phyloP scores from a whole-genome alignment of 2,797 vertebrate genomes.

The Falco novaeseelandiae region DNA sequence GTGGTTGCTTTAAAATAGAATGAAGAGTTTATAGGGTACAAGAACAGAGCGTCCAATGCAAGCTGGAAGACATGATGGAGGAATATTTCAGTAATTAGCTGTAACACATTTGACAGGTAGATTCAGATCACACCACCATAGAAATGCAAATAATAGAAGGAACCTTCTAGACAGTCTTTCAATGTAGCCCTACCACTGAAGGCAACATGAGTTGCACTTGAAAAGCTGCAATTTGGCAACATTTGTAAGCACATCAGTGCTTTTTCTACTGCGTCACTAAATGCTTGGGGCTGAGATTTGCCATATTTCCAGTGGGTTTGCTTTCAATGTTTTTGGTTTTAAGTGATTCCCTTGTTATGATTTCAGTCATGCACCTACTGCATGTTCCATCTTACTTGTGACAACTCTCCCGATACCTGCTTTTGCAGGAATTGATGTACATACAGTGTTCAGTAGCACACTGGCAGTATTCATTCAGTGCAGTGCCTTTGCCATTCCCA shows the following conservation, averaged over 20 bases:
- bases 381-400: not conserved
- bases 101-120: not conserved
- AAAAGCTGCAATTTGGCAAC: not conserved
- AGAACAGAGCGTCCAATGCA: not conserved
- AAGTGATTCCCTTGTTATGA: not conserved
- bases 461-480: not conserved
- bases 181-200: not conserved
- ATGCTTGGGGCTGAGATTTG: not conserved
- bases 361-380: not conserved
- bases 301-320: not conserved
- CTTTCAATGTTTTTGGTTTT: not conserved
- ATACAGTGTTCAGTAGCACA: fast-evolving
- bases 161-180: not conserved
- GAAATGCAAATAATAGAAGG: not conserved
- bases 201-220: fast-evolving
- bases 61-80: not conserved
- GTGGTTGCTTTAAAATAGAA: not conserved
- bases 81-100: not conserved
- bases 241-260: not conserved
- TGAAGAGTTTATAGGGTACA: not conserved
- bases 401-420: not conserved
- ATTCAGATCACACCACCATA: not conserved
- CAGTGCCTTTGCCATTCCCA: not conserved
- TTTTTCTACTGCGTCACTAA: not conserved
- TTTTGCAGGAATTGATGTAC: not conserved